Evolutionary conservation across 2,113 vertebrate genomes (phyloP), one percentile per base, ranked within the genome.

Genomic region (Strix aluco): DNA sequence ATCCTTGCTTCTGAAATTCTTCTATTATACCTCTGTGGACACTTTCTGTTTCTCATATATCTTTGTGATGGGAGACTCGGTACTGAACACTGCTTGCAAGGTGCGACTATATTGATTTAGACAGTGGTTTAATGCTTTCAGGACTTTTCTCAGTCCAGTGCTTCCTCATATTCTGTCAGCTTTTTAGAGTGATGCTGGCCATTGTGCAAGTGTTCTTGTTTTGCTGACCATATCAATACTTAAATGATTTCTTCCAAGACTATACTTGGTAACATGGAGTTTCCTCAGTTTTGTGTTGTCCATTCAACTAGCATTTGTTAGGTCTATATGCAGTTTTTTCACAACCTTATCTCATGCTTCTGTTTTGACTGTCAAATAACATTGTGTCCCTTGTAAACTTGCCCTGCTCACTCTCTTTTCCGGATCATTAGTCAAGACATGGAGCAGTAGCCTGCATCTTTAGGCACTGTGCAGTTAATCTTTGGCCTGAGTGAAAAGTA

Each of bases 341-440:
- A 61, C 49, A 57, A 25, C 49, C 25, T 89, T 82, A 66, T 72
- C 81, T 87, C 66, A 90, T 61, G 40, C 40, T 79, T 85, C 73
- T 91, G 20, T 79, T 95, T 95, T 94, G 85, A 82, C 66, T 93
- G 58, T 94, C 74, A 86, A 88, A 86, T 72, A 96, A 65, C 20
- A 52, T 83, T n/a, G 30, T 82, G 66, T 94, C 79, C 40, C 44
- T 82, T 75, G 52, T 84, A 90, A 91, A 79, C 36, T 75, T 69
- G 11, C 52, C 29, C 21, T 54, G 30, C 69, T 90, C 40, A 29
- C 58, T 26, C 58, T 46, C 27, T 94, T 95, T 94, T 80, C 63
- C 81, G 89, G 69, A 47, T 79, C 61, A 29, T 82, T 81, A 89
- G 38, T 89, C 26, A 79, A 91, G 70, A 75, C 36, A 54, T 8